These are phyloP conservation scores for Lagodon rhomboides DNA, from an alignment of 2,797 vertebrate species.

Conservation along the genomic window DNA sequence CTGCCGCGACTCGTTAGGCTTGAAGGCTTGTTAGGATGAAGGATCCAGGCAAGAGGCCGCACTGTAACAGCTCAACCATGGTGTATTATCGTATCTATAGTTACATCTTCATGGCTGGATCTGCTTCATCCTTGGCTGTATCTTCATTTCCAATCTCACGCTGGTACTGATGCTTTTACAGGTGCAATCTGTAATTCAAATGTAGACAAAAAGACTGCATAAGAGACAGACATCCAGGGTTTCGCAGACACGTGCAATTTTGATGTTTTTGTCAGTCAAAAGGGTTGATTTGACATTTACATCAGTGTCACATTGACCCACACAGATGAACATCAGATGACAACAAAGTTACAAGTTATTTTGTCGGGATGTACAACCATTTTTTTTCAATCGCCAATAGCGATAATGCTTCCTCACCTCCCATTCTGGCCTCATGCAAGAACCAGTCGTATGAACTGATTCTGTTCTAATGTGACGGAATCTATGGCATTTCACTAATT, in stretches of 20 bases:
- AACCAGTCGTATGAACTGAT: too few relatives aligned
- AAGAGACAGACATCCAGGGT: too few relatives aligned
- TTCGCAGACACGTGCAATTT: neutral
- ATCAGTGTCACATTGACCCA: neutral
- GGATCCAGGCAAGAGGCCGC: neutral
- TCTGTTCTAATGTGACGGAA: too few relatives aligned
- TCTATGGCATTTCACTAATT: too few relatives aligned
- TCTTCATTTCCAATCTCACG: neutral
- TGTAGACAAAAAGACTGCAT: neutral
- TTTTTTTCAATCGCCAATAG: too few relatives aligned
- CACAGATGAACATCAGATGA: neutral
- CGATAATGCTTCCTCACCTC: neutral
- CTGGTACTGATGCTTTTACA: conserved; percentile 4
- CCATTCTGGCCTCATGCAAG: too few relatives aligned
- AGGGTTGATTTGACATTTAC: neutral
- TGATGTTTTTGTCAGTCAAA: neutral
- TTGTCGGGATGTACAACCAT: neutral
- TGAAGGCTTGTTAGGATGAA: conserved; percentile 16
- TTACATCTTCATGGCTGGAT: neutral
- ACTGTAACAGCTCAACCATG: neutral
- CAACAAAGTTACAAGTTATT: neutral
- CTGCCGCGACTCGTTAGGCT: conserved; percentile 6
- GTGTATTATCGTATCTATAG: conserved; percentile 10
- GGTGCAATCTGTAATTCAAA: neutral
- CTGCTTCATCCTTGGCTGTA: neutral